Conservation (phyloP, 2,888 invertebrate species). For the Drosophila mayaguana region DNA sequence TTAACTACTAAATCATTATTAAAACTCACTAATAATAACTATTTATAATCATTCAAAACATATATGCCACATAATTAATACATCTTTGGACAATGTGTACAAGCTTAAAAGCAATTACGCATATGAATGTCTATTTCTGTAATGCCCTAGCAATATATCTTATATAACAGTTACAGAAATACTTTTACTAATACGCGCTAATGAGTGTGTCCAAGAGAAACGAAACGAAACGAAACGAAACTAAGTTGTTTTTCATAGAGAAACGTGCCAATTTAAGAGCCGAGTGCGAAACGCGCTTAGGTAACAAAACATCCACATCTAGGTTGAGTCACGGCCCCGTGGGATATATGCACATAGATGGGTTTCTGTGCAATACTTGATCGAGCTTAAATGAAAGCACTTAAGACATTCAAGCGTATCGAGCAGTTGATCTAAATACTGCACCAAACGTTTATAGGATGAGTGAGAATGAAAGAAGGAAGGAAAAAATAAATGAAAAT, state of each 20-base stretch:
- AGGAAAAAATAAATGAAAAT: conserved; percentile 35
- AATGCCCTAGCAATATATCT: conserved; percentile 16
- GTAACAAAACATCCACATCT: conserved; percentile 33
- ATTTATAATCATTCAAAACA: too few species aligned
- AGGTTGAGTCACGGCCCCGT: conserved; percentile 16
- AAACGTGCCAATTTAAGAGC: conserved; percentile 44
- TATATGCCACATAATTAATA: neutral
- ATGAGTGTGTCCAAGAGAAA: conserved; percentile 32
- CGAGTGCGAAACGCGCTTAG: conserved; percentile 48
- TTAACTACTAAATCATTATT: neutral
- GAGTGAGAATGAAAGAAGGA: conserved; percentile 10
- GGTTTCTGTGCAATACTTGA: neutral
- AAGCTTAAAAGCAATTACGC: neutral
- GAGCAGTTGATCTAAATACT: conserved; percentile 50
- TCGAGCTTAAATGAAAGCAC: conserved; percentile 26
- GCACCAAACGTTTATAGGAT: conserved; percentile 43
- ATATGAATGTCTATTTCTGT: neutral
- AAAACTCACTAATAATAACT: neutral
- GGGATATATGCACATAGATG: neutral
- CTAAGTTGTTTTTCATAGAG: neutral
- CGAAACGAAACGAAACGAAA: neutral
- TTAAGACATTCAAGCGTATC: conserved; percentile 44
- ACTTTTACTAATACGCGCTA: conserved; percentile 42
- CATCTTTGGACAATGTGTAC: neutral
- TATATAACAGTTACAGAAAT: conserved; percentile 34